These are phyloP conservation scores for Chauna torquata DNA, from an alignment of 2,113 vertebrate species.

Conservation along the genomic window DNA sequence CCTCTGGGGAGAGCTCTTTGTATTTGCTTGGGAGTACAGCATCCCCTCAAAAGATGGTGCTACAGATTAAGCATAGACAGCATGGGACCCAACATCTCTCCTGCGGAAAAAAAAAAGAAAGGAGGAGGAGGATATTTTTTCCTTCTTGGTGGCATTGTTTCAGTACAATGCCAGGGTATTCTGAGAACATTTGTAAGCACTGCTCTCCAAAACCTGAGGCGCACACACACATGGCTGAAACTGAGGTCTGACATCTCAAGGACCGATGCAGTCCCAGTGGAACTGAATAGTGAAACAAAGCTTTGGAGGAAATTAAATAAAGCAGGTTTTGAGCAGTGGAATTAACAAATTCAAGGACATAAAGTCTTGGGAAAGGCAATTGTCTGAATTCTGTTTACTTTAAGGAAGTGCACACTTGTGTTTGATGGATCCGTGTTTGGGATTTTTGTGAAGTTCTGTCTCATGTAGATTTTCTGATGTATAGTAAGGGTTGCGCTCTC, in stretches of 20 bases:
- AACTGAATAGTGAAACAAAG: neutral
- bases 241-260: neutral
- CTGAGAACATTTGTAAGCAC: neutral
- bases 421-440: neutral
- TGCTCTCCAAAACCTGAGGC: neutral
- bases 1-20: neutral
- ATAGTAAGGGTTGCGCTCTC: neutral
- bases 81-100: neutral
- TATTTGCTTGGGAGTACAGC: conserved; percentile 38
- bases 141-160: neutral
- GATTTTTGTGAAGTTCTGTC: neutral
- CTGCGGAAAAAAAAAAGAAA: neutral
- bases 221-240: neutral
- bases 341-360: neutral
- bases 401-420: neutral
- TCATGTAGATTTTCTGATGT: neutral
- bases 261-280: neutral
- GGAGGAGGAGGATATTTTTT: neutral
- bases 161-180: neutral
- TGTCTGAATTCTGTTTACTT: neutral
- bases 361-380: neutral
- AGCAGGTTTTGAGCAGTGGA: neutral
- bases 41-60: conserved; percentile 66
- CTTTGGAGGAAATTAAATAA: neutral
- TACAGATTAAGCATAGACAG: conserved; percentile 56